Evolutionary conservation across 2,888 invertebrate species (phyloP).

Genomic region (Elmis aenea): DNA sequence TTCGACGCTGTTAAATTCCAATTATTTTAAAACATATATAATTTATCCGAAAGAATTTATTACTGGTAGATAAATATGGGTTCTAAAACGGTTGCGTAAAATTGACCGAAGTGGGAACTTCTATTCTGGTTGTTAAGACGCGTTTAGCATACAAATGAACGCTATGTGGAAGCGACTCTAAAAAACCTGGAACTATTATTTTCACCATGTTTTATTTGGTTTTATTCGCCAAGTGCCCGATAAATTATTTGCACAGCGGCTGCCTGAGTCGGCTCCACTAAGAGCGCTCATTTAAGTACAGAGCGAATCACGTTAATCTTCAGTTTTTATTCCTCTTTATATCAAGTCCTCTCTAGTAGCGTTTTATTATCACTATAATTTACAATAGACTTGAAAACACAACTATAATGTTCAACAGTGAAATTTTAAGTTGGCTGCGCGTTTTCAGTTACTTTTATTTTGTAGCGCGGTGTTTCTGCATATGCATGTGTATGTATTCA

Average conservation of each 20-base stretch:
- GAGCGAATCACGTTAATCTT: conserved; percentile 16
- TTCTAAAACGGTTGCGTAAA: conserved; percentile 14
- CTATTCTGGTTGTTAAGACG: conserved; percentile 14
- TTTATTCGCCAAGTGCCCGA: conserved; percentile 17
- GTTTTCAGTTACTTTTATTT: conserved; percentile 7
- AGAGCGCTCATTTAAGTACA: conserved; percentile 15
- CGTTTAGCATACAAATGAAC: conserved; percentile 20
- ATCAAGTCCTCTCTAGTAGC: conserved; percentile 12
- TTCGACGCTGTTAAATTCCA: conserved; percentile 11
- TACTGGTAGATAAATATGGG: conserved; percentile 10
- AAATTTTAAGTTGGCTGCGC: conserved; percentile 6
- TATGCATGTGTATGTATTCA: conserved; percentile 4
- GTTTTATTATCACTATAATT: conserved; percentile 17
- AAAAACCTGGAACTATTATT: conserved; percentile 18
- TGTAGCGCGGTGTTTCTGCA: too few relatives aligned
- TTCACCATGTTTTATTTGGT: conserved; percentile 15
- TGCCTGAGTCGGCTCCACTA: conserved; percentile 14
- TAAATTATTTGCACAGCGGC: conserved; percentile 19
- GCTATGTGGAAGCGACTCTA: conserved; percentile 10
- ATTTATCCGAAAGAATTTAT: conserved; percentile 15
- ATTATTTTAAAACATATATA: conserved; percentile 17
- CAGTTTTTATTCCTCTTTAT: conserved; percentile 13
- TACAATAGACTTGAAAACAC: conserved; percentile 8
- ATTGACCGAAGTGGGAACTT: conserved; percentile 11
- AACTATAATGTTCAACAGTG: not conserved